Conservation (phyloP, 2,113 vertebrate species). For the Rafetus swinhoei region DNA sequence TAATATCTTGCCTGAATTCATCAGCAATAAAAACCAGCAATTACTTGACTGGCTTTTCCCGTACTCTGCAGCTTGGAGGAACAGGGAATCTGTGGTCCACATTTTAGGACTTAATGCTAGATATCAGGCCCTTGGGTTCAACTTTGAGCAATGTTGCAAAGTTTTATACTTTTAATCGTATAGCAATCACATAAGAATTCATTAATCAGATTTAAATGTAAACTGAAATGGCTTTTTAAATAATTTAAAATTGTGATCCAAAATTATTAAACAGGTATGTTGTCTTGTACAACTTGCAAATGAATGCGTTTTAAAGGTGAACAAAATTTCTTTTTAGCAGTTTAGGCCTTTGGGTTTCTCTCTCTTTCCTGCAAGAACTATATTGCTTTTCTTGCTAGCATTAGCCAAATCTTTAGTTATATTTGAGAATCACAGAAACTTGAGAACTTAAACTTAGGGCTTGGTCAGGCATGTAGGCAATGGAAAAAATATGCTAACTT, state of each 20-base stretch:
- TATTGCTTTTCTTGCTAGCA: not conserved
- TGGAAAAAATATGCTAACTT: not conserved
- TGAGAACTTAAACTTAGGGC: not conserved
- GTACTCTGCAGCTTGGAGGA: not conserved
- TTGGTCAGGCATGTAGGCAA: not conserved
- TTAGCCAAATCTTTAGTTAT: not conserved
- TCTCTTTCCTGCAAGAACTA: not conserved
- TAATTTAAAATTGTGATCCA: not conserved
- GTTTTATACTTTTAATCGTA: not conserved
- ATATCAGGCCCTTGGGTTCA: not conserved
- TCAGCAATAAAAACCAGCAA: not conserved
- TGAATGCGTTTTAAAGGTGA: not conserved
- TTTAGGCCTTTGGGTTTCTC: not conserved
- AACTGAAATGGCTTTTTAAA: not conserved
- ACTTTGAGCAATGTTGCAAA: not conserved
- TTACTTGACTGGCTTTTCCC: not conserved
- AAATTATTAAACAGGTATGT: not conserved
- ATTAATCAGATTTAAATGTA: constrained; percentile 15
- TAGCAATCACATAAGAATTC: not conserved
- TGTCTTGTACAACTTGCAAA: not conserved
- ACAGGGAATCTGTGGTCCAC: not conserved
- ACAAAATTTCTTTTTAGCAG: not conserved
- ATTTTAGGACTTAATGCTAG: not conserved
- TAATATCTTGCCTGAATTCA: not conserved
- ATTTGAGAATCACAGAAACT: not conserved